A percentile compares a stretch with the other conserved stretches of the same genome.
phyloP scores from a whole-genome alignment of 2,113 vertebrate species.

The Pitta sordida region DNA sequence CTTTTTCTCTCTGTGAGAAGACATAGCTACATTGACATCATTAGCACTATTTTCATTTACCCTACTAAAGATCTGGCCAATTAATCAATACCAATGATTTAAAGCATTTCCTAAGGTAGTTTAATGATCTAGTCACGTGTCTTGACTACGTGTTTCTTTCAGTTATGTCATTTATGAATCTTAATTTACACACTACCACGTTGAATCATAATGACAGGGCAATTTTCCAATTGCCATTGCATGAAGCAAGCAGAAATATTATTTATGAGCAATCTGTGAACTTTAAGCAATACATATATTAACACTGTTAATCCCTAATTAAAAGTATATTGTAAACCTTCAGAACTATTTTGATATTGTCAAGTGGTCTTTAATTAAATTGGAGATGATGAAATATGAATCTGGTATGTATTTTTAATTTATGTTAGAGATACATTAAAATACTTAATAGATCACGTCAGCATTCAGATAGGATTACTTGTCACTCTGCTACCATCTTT shows the following conservation, averaged over 20 bases:
- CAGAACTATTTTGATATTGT: background rate
- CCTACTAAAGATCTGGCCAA: background rate
- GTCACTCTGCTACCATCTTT: background rate
- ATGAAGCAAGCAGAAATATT: background rate
- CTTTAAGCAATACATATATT: background rate
- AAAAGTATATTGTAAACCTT: background rate
- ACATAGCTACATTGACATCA: background rate
- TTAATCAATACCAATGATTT: background rate
- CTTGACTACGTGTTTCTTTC: background rate
- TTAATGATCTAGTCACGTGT: background rate
- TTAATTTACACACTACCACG: background rate
- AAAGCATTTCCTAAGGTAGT: background rate
- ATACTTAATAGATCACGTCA: background rate
- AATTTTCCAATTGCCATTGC: background rate
- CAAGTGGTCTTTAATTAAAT: background rate
- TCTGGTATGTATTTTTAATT: background rate
- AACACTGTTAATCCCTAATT: background rate
- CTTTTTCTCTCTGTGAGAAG: background rate
- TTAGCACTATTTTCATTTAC: background rate
- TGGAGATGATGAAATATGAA: background rate
- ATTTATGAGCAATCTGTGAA: background rate
- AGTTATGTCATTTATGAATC: background rate
- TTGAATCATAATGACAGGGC: background rate
- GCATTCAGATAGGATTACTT: background rate
- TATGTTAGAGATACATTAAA: background rate